Percentiles rank a stretch among this genome's conserved stretches.
These are phyloP conservation scores for Gila orcuttii DNA, from an alignment of 2,113 vertebrate species.

Conservation along the genomic window DNA sequence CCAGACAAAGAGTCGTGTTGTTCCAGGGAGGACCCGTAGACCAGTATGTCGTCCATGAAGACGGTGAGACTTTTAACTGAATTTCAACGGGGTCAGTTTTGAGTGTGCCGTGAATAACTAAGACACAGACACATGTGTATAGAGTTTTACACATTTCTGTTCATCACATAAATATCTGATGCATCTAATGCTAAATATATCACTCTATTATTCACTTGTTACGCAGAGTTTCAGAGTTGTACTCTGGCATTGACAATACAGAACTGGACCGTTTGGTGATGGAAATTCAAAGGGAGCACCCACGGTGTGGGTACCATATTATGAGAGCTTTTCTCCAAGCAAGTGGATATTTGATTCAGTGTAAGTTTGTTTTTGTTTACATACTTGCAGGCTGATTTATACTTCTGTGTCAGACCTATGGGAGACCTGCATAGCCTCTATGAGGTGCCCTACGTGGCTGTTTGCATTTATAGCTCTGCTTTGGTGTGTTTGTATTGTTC, in stretches of 20 bases:
- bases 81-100: too few relatives aligned
- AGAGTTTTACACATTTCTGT: background rate
- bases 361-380: constrained; percentile 9
- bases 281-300: constrained; percentile 12
- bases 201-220: background rate
- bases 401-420: background rate
- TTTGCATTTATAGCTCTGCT: too few relatives aligned
- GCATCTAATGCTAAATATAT: background rate
- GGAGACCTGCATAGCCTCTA: background rate
- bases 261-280: constrained; percentile 5
- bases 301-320: constrained; percentile 24
- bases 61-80: too few relatives aligned
- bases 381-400: background rate
- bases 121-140: too few relatives aligned
- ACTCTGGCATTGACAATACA: constrained; percentile 2
- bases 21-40: too few relatives aligned
- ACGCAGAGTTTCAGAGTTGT: background rate
- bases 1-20: too few relatives aligned
- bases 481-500: too few relatives aligned
- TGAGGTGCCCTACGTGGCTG: too few relatives aligned
- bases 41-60: too few relatives aligned
- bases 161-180: background rate
- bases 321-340: constrained; percentile 25
- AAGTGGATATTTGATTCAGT: constrained; percentile 25
- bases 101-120: too few relatives aligned